phyloP scores from a whole-genome alignment of 2,888 invertebrate species.

The Ditylenchus weischeri region DNA sequence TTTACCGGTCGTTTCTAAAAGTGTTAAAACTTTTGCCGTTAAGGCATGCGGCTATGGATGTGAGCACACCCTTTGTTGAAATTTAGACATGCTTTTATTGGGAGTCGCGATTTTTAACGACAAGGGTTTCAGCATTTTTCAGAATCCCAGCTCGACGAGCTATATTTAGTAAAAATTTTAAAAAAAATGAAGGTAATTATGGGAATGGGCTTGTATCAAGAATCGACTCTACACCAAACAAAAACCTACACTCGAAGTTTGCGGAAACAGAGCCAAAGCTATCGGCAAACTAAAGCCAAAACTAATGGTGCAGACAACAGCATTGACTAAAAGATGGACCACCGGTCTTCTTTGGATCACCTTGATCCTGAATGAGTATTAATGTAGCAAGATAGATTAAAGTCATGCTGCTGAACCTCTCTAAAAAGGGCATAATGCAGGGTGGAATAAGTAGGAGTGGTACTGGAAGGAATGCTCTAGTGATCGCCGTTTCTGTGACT shows the following conservation, averaged over 20 bases:
- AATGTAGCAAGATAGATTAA: too few relatives aligned
- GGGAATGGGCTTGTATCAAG: too few relatives aligned
- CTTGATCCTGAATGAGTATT: constrained; percentile 27
- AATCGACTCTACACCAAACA: too few relatives aligned
- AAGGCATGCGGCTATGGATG: too few relatives aligned
- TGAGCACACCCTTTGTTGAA: neutral
- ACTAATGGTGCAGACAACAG: constrained; percentile 59
- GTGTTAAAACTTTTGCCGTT: too few relatives aligned
- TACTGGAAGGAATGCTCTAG: constrained; percentile 50
- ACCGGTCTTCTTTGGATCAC: constrained; percentile 23
- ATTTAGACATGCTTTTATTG: neutral
- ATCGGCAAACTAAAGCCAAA: constrained; percentile 62
- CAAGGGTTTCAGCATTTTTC: too few relatives aligned
- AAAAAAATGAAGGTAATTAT: neutral
- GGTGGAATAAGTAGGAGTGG: constrained; percentile 49
- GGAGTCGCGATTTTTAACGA: too few relatives aligned
- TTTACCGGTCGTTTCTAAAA: too few relatives aligned
- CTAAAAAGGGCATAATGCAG: constrained; percentile 52
- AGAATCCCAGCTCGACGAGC: neutral
- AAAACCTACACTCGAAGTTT: constrained; percentile 45
- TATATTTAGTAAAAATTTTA: neutral
- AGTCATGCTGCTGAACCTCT: constrained; percentile 29
- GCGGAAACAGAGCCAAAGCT: constrained; percentile 63
- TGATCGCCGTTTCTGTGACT: constrained; percentile 49
- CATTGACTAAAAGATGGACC: constrained; percentile 60